Evolutionary conservation across 2,797 vertebrate genomes (phyloP).

Genomic region (Falco concolor): DNA sequence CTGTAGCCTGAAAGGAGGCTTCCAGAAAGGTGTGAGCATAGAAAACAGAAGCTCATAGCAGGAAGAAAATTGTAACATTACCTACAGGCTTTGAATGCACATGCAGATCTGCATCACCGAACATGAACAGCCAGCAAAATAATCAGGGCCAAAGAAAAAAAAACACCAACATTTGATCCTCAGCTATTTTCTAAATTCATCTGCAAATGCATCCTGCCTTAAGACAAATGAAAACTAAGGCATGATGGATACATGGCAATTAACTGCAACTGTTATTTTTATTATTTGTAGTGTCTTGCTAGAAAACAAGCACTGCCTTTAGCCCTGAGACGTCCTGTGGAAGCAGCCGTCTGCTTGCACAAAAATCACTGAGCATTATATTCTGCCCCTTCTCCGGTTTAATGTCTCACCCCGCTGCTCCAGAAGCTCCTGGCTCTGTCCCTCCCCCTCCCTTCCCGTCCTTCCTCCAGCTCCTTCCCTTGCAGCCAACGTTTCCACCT

Average conservation of each 20-base stretch:
- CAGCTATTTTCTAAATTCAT: not conserved
- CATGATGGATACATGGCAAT: not conserved
- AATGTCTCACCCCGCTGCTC: not conserved
- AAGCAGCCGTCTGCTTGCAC: not conserved
- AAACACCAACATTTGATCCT: not conserved
- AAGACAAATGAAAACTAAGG: not conserved
- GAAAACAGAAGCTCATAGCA: not conserved
- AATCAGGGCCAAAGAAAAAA: not conserved
- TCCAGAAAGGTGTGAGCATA: not conserved
- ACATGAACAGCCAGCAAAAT: not conserved
- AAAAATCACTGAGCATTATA: slow-evolving; percentile 6
- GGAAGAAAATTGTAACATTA: slow-evolving; percentile 25
- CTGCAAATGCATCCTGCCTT: not conserved
- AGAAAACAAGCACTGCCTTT: not conserved
- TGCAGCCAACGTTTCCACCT: not conserved
- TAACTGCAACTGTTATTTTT: not conserved
- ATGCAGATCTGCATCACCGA: not conserved
- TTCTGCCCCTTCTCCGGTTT: not conserved
- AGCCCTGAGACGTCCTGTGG: not conserved
- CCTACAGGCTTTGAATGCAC: not conserved
- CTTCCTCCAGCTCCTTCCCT: slow-evolving; percentile 12
- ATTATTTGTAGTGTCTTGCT: not conserved
- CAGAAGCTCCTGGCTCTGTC: not conserved
- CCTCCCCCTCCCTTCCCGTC: not conserved
- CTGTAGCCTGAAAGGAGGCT: not conserved